Evolutionary conservation across 1,140 invertebrate species (phyloP).

Genomic region (Cheumatopsyche charites): DNA sequence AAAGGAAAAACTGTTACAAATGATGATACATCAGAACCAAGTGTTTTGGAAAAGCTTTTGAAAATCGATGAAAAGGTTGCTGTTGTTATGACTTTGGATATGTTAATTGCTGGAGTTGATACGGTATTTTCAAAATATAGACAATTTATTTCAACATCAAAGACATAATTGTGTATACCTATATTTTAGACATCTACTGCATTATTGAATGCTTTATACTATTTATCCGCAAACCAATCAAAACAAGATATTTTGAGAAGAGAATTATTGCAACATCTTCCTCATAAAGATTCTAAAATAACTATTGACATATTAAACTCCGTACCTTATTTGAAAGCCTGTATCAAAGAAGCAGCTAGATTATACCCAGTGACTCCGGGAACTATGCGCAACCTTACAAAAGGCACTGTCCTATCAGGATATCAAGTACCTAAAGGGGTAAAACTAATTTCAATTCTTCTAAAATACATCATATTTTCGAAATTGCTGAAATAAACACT

Average conservation of each 20-base stretch:
- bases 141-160: conserved; percentile 19
- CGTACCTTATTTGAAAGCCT: conserved; percentile 68
- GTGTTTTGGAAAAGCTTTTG: conserved; percentile 63
- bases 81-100: conserved; percentile 71
- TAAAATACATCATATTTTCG: neutral
- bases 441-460: conserved; percentile 49
- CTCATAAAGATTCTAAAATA: conserved; percentile 57
- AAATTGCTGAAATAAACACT: neutral
- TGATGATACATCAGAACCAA: conserved; percentile 51
- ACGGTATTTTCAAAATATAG: conserved; percentile 60
- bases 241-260: conserved; percentile 63
- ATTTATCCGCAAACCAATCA: conserved; percentile 61
- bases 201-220: conserved; percentile 59
- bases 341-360: conserved; percentile 68
- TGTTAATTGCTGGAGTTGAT: conserved; percentile 77
- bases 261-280: conserved; percentile 60
- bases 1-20: conserved; percentile 45
- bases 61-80: conserved; percentile 63
- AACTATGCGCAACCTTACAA: conserved; percentile 59
- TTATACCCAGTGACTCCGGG: conserved; percentile 62
- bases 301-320: conserved; percentile 62
- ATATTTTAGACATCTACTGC: conserved; percentile 52
- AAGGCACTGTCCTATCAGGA: conserved; percentile 63
- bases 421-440: conserved; percentile 68
- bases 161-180: neutral